Evolutionary conservation across 2,888 invertebrate species (phyloP), one percentile per base, ranked within the genome.

Genomic region (Sylvicola cinctus): DNA sequence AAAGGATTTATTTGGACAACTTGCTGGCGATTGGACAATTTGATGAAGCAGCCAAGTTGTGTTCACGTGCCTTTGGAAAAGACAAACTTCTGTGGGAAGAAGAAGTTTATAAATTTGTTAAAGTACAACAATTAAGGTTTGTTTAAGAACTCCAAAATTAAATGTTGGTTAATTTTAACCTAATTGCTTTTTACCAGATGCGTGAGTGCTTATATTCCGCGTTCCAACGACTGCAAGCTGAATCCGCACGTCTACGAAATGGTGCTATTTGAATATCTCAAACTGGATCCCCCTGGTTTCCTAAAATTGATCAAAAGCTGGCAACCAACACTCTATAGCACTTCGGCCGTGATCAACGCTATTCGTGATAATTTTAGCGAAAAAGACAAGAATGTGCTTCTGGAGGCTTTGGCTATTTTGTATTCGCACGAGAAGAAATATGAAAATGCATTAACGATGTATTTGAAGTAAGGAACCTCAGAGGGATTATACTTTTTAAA

Each of bases 181-280:
- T n/a, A n/a, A n/a, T n/a, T n/a, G n/a, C n/a, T n/a, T n/a, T n/a
- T 32, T 42, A 41, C 35, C 37, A 62, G 81, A 47, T 71, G 79
- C 8, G 68, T 84, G 16, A 77, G 84, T 48, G 65, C 73, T 0
- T 85, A 83, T 52, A 66, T 90, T 38, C 88, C 88, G 2, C 68
- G 74, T 42, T 68, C 66, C 1, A 60, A 70, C 6, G 75, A 80
- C 34, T 72, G 74, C 35, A 70, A 72, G 38, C 61, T 90, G 33
- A 75, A 75, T 51, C 73, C 83, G 1, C 74, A 83, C 35, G 77
- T 90, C 41, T 95, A 95, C 52, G 93, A 95, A 60, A 76, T 90
- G 71, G 85, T 95, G 39, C 66, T 95, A 16, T 85, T 79, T 49
- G 91, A 95, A 55, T 93, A 80, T 55, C 62, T 95, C 2, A 79